phyloP scores from a whole-genome alignment of 2,888 invertebrate genomes.

The Lepidochrysops patricia region DNA sequence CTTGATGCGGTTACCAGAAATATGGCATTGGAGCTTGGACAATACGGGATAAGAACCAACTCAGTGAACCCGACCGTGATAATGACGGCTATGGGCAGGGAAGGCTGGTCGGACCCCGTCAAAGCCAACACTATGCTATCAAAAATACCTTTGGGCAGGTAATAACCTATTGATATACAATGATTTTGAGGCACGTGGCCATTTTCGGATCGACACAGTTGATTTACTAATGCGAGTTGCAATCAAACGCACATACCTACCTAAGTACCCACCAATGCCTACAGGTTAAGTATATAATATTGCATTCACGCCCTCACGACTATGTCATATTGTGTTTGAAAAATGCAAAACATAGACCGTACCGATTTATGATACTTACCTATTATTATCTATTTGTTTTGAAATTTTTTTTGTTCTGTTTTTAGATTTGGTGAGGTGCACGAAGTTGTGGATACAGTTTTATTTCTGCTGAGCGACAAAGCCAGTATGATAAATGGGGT shows the following conservation, averaged over 20 bases:
- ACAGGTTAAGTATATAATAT: too few relatives aligned
- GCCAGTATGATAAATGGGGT: slow-evolving; percentile 85
- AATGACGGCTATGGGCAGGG: slow-evolving; percentile 86
- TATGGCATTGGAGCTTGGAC: slow-evolving; percentile 87
- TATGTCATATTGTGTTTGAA: too few relatives aligned
- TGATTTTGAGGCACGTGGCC: too few relatives aligned
- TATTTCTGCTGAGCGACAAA: slow-evolving; percentile 80
- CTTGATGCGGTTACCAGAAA: slow-evolving; percentile 84
- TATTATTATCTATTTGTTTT: neutral
- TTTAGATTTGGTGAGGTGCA: slow-evolving; percentile 77
- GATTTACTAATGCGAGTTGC: too few relatives aligned
- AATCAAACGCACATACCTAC: too few relatives aligned
- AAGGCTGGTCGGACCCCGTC: slow-evolving; percentile 83
- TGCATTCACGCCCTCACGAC: too few relatives aligned
- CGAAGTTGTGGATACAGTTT: slow-evolving; percentile 83
- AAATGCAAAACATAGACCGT: too few relatives aligned
- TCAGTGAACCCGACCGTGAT: slow-evolving; percentile 91
- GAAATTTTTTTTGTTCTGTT: neutral
- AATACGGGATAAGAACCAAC: slow-evolving; percentile 85
- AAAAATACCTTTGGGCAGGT: slow-evolving; percentile 86
- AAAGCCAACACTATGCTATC: slow-evolving; percentile 78
- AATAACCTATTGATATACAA: too few relatives aligned
- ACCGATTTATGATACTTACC: too few relatives aligned
- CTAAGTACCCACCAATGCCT: too few relatives aligned
- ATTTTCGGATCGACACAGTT: too few relatives aligned